A percentile compares a stretch with the other conserved stretches of the same genome.
phyloP scores from a whole-genome alignment of 2,113 vertebrate genomes.

The Neotoma lepida region DNA sequence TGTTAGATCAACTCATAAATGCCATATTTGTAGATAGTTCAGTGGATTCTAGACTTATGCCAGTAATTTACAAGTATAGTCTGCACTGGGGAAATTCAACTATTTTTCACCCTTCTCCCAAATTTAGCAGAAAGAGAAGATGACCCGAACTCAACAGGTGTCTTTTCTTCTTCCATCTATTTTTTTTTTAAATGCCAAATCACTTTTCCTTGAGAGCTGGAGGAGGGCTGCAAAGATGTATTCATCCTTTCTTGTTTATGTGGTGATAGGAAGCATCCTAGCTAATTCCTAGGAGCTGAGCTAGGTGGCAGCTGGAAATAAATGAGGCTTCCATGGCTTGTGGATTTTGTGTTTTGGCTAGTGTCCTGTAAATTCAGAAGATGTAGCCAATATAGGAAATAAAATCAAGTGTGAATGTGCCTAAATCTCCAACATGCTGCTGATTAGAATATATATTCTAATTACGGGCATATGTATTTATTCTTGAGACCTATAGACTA shows the following conservation, averaged over 20 bases:
- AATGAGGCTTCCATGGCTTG: slow-evolving; percentile 26
- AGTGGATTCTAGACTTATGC: slow-evolving; percentile 43
- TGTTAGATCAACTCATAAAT: slow-evolving; percentile 61
- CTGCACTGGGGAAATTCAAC: neutral
- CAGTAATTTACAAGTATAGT: slow-evolving; percentile 56
- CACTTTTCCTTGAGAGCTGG: slow-evolving; percentile 11
- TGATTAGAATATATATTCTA: slow-evolving; percentile 20
- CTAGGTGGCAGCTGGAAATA: slow-evolving; percentile 54
- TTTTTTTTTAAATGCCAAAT: neutral
- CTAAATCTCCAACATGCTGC: slow-evolving; percentile 35
- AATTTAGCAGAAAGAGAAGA: slow-evolving; percentile 7
- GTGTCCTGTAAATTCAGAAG: slow-evolving; percentile 51
- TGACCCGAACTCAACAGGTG: slow-evolving; percentile 56
- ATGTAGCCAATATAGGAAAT: slow-evolving; percentile 48
- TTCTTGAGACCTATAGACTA: neutral
- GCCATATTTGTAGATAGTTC: slow-evolving; percentile 58
- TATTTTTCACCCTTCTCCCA: neutral
- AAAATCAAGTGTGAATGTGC: slow-evolving; percentile 65
- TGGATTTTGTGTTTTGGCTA: slow-evolving; percentile 33
- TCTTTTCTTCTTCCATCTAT: slow-evolving; percentile 33
- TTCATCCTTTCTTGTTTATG: slow-evolving; percentile 14
- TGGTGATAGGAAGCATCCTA: neutral
- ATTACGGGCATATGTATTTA: neutral
- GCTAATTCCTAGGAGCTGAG: slow-evolving; percentile 16
- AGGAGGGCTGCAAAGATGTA: neutral